phyloP scores from a whole-genome alignment of 2,113 vertebrate genomes.

The Hucho hucho region DNA sequence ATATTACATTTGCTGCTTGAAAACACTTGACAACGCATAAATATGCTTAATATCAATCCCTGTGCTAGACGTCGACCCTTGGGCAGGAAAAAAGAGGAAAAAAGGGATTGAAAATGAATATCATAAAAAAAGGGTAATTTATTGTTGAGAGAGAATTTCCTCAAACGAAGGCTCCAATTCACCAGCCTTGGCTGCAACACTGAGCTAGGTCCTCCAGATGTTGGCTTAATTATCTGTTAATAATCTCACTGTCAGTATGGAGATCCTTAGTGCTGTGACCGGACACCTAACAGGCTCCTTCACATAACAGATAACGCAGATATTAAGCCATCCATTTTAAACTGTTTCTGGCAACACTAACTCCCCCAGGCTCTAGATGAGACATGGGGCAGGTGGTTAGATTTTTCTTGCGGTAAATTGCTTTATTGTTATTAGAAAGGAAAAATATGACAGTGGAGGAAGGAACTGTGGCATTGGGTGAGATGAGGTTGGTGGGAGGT shows the following conservation, averaged over 20 bases:
- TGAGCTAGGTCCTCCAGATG: slow-evolving; percentile 16
- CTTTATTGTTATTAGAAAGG: slow-evolving; percentile 35
- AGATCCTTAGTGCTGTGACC: background rate
- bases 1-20: background rate
- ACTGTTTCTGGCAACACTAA: slow-evolving; percentile 2
- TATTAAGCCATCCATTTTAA: slow-evolving; percentile 22
- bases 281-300: background rate
- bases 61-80: background rate
- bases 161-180: slow-evolving; percentile 2
- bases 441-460: slow-evolving; percentile 15
- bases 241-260: slow-evolving; percentile 17
- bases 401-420: slow-evolving; percentile 37
- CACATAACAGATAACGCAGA: background rate
- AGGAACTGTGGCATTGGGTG: slow-evolving; percentile 31
- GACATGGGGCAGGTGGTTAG: slow-evolving; percentile 22
- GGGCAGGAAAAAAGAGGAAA: background rate
- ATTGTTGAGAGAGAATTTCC: slow-evolving; percentile 1
- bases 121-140: slow-evolving; percentile 15
- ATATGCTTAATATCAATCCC: background rate
- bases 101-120: background rate
- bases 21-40: slow-evolving; percentile 8
- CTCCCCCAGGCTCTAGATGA: slow-evolving; percentile 19
- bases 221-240: slow-evolving; percentile 32
- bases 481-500: slow-evolving; percentile 48
- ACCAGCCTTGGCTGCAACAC: background rate